These are phyloP conservation scores for Laterallus jamaicensis DNA, from an alignment of 2,113 vertebrate species.

Conservation along the genomic window DNA sequence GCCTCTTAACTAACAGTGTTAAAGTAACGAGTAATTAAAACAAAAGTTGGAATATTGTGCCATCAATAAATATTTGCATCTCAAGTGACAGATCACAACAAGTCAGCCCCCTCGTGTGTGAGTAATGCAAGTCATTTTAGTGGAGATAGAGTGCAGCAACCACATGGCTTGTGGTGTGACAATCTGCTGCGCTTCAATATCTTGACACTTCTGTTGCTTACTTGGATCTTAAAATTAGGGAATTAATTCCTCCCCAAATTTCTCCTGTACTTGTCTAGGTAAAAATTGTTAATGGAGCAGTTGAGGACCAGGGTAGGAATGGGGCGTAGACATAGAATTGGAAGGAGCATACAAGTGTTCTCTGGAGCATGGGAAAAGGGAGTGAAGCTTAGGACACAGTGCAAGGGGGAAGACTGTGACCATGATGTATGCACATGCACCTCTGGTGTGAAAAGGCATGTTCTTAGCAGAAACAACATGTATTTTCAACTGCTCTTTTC, in stretches of 20 bases:
- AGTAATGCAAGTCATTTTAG: conserved; percentile 38
- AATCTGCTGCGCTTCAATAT: conserved; percentile 25
- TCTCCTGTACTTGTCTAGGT: neutral
- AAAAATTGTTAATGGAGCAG: neutral
- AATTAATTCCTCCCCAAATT: neutral
- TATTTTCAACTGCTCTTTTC: neutral
- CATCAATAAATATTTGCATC: conserved; percentile 50
- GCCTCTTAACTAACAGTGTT: neutral
- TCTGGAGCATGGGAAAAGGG: neutral
- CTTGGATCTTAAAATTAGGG: neutral
- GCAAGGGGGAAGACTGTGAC: neutral
- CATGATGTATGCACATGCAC: neutral
- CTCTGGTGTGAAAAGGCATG: neutral
- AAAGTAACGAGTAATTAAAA: conserved; percentile 31
- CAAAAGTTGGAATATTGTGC: conserved; percentile 5
- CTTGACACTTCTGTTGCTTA: neutral
- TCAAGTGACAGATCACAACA: conserved; percentile 18
- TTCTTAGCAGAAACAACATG: neutral
- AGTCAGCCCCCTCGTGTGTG: conserved; percentile 40
- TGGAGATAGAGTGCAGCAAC: neutral
- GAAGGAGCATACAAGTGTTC: neutral
- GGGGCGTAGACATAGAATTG: neutral
- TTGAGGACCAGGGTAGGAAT: neutral
- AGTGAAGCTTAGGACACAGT: neutral
- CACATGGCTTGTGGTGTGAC: conserved; percentile 28